Base-by-base conservation (phyloP, 2,888 invertebrate species). In the Agrochola litura region DNA sequence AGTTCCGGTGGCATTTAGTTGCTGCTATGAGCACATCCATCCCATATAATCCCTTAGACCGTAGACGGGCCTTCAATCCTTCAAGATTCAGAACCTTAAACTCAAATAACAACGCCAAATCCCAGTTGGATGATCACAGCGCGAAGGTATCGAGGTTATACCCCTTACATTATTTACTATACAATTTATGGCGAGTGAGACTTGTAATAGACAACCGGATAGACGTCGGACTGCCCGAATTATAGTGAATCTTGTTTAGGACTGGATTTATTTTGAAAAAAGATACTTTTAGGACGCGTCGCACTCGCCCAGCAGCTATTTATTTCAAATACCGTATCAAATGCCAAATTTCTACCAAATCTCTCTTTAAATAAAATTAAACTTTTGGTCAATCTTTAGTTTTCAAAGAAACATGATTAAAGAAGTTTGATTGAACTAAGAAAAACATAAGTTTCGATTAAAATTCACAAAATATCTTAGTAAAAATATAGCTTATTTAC, bases 161-260 rank as follows among this genome's bases (percentile, higher is more conserved):
- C 43, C 58, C 70, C 43, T 76, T 83, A 69, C 74, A 79, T 84
- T 77, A 86, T 75, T 79, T 83, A 83, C 56, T 52, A 63, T 68
- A 69, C 70, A 78, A 83, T 83, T 74, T 73, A 86, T 72, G 60
- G 75, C 77, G 68, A 63, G 56, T 72, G 65, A 54, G 72, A 66
- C 60, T 65, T 69, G 76, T 86, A 84, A 84, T 78, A 75, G 83
- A 86, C 83, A 86, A 68, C 43, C 60, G 66, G 73, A 86, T 73
- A 74, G 86, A 86, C 76, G 56, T 68, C 54, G 37, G 56, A 9
- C 52, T 58, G 43, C 37, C 72, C 9, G 68, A 61, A 76, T 79
- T 79, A 63, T 52, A 52, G 63, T 43, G 4, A 46, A 73, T 69
- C 63, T 71, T 67, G 60, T 54, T 61, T 60, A 54, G 56, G 14